phyloP scores from a whole-genome alignment of 2,797 vertebrate species.

The Myripristis jacobus region DNA sequence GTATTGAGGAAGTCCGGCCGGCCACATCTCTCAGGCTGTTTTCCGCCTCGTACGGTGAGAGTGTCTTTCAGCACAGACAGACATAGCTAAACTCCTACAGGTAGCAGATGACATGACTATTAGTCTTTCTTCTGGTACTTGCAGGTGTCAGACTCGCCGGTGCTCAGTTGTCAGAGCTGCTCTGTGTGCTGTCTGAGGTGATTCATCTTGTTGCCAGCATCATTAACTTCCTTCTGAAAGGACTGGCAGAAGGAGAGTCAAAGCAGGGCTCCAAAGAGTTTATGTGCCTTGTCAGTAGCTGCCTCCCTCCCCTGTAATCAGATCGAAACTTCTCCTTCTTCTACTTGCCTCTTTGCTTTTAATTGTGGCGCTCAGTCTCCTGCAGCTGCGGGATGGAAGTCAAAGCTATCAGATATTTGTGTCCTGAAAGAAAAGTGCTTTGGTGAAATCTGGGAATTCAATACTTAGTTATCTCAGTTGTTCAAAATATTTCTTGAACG shows the following conservation, averaged over 20 bases:
- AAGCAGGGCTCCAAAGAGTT: constrained; percentile 81
- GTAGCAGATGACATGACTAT: constrained; percentile 83
- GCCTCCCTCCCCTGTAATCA: constrained; percentile 85
- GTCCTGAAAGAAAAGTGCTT: constrained; percentile 23
- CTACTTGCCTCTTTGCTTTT: constrained; percentile 50
- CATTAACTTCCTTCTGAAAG: constrained; percentile 93
- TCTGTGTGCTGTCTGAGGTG: constrained; percentile 93
- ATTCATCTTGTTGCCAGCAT: constrained; percentile 97
- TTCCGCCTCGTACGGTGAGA: constrained; percentile 62
- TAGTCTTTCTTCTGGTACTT: constrained; percentile 86
- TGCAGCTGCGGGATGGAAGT: constrained; percentile 8
- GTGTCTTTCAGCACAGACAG: constrained; percentile 77
- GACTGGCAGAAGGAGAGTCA: constrained; percentile 90
- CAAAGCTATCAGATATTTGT: constrained; percentile 12
- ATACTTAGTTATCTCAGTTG: constrained; percentile 23
- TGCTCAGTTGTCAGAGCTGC: constrained; percentile 89
- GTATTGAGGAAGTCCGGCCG: constrained; percentile 62
- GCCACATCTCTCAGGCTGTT: constrained; percentile 65
- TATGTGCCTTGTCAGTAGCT: constrained; percentile 87
- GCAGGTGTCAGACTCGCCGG: constrained; percentile 87
- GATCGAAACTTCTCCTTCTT: constrained; percentile 75
- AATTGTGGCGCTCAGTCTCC: constrained; percentile 41
- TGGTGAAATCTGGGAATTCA: constrained; percentile 15
- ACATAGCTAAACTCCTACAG: constrained; percentile 83
- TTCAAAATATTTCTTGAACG: constrained; percentile 16